Conservation (phyloP, 2,113 vertebrate genomes). For the Chloebia gouldiae region DNA sequence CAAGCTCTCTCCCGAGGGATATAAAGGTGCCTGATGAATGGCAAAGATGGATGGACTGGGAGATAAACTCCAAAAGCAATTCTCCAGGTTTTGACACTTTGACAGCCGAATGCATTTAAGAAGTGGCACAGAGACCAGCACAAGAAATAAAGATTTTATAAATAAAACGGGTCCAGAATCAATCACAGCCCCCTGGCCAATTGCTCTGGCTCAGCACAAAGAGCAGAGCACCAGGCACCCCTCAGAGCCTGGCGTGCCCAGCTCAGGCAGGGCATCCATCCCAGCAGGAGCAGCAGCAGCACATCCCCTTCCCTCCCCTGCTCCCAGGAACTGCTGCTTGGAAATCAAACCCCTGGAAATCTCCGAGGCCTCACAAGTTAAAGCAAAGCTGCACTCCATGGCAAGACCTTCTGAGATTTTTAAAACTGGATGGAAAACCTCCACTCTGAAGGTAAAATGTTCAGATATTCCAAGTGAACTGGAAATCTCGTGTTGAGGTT, state of each 20-base stretch:
- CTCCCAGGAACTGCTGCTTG: not conserved
- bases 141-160: not conserved
- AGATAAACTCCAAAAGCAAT: constrained; percentile 32
- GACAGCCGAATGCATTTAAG: not conserved
- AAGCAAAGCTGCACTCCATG: fast-evolving
- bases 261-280: not conserved
- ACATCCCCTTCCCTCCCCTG: not conserved
- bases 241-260: fast-evolving
- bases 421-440: not conserved
- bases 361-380: not conserved
- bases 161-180: not conserved
- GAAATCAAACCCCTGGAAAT: not conserved
- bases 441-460: not conserved
- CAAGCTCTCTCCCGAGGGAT: not conserved
- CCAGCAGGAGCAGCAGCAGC: not conserved
- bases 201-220: fast-evolving
- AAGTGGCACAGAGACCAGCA: not conserved
- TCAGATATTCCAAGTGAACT: not conserved
- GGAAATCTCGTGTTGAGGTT: not conserved
- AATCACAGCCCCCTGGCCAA: not conserved
- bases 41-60: not conserved
- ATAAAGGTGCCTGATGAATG: not conserved
- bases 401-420: not conserved
- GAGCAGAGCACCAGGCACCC: not conserved
- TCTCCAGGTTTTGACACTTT: constrained; percentile 28